phyloP scores from a whole-genome alignment of 2,888 invertebrate species.

The Hirtodrosophila cameraria region DNA sequence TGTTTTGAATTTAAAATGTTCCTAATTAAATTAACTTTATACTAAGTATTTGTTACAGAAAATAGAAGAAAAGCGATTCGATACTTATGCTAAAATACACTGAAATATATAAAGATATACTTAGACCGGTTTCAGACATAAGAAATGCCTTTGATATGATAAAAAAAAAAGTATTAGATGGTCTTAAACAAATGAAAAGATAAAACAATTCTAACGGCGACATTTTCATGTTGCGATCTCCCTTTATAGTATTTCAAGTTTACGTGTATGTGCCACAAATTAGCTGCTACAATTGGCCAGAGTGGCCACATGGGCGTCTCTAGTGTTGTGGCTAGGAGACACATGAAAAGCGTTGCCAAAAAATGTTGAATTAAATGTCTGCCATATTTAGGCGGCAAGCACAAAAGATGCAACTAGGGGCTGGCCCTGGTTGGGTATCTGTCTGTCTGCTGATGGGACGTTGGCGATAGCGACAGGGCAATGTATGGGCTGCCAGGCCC shows the following conservation, averaged over 20 bases:
- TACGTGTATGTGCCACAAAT: slow-evolving; percentile 9
- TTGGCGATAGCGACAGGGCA: slow-evolving; percentile 57
- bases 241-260: background rate
- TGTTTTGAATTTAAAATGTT: too few species aligned
- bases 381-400: slow-evolving; percentile 67
- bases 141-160: background rate
- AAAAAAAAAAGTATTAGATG: too few species aligned
- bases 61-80: too few species aligned
- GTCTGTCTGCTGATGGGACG: slow-evolving; percentile 27
- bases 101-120: too few species aligned
- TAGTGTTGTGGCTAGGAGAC: slow-evolving; percentile 6
- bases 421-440: background rate
- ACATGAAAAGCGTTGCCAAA: slow-evolving; percentile 55
- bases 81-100: background rate
- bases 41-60: background rate
- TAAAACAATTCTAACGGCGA: too few species aligned
- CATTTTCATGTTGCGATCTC: background rate
- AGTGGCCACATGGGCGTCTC: slow-evolving; percentile 1
- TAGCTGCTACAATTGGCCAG: slow-evolving; percentile 13
- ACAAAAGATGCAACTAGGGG: slow-evolving; percentile 22
- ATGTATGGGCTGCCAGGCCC: slow-evolving; percentile 65
- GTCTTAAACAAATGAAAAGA: too few species aligned
- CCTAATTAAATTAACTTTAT: too few species aligned
- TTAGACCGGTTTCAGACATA: too few species aligned
- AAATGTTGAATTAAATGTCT: slow-evolving; percentile 54